Percentiles rank a stretch among this genome's conserved stretches.
phyloP scores from a whole-genome alignment of 2,797 vertebrate genomes.

The Pelodytes ibericus region DNA sequence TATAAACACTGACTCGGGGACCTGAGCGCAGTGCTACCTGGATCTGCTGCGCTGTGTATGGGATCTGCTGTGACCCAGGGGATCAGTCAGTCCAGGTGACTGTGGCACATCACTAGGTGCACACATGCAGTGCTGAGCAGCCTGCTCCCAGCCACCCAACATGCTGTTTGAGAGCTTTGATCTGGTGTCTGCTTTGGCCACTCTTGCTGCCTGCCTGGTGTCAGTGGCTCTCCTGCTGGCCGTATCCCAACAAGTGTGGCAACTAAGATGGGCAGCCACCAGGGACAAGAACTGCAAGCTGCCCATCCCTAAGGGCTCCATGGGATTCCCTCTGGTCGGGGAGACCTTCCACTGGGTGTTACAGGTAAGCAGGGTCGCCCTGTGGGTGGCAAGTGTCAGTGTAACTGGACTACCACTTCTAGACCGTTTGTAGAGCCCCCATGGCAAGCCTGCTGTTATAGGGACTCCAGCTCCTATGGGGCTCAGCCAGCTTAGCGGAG shows the following conservation, averaged over 20 bases:
- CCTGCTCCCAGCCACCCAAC: conserved; percentile 59
- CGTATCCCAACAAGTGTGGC: conserved; percentile 95
- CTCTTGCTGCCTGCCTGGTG: conserved; percentile 89
- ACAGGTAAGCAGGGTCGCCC: conserved; percentile 80
- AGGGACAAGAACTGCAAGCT: conserved; percentile 94
- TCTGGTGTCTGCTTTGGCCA: conserved; percentile 91
- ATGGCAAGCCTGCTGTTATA: too few relatives aligned
- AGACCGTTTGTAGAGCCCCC: too few relatives aligned
- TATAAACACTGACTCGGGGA: conserved; percentile 92
- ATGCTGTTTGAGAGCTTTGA: conserved; percentile 93
- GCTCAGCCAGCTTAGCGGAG: too few relatives aligned
- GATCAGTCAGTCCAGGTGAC: not conserved
- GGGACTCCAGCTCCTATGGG: too few relatives aligned
- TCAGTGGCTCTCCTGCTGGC: conserved; percentile 91
- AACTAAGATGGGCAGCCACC: conserved; percentile 92
- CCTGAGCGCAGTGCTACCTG: conserved; percentile 68
- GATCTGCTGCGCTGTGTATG: conserved; percentile 29
- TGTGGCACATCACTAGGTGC: not conserved
- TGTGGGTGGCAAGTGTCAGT: not conserved
- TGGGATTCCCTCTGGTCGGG: conserved; percentile 96
- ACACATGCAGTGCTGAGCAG: conserved; percentile 25
- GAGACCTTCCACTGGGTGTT: conserved; percentile 97
- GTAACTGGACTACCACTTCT: not conserved
- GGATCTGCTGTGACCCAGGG: too few relatives aligned
- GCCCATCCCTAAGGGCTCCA: conserved; percentile 94